These are phyloP conservation scores for Rambutsinella grinnellia DNA, from an alignment of 2,888 invertebrate genomes.

Conservation along the genomic window DNA sequence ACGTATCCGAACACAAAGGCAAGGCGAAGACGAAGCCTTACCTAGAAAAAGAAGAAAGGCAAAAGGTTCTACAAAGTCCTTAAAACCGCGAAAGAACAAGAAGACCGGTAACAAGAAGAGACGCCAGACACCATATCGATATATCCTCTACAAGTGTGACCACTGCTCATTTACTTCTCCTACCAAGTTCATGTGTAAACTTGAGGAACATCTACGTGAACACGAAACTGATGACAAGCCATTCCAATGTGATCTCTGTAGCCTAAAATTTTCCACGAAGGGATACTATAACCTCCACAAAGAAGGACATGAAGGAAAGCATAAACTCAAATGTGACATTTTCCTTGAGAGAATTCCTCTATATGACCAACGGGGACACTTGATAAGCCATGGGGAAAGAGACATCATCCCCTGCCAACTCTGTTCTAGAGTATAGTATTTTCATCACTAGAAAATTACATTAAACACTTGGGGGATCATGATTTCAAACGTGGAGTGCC, in stretches of 20 bases:
- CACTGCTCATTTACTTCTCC: background rate
- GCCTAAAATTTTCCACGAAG: background rate
- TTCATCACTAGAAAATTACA: no score
- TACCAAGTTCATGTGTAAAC: background rate
- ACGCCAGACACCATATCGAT: background rate
- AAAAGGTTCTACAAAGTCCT: background rate
- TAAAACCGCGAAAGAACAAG: background rate
- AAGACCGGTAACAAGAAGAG: background rate
- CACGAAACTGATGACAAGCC: conserved; percentile 1
- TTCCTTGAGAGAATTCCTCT: background rate
- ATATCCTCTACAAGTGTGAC: no score
- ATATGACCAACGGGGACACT: no score
- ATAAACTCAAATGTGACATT: background rate
- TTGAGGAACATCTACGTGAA: background rate
- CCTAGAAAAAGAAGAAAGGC: background rate
- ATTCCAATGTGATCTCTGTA: background rate
- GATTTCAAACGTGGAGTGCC: no score
- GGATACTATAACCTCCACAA: background rate
- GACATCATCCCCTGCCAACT: no score
- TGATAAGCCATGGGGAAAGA: no score
- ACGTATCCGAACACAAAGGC: no score
- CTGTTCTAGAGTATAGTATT: no score
- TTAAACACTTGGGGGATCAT: no score
- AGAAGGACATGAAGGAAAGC: background rate
- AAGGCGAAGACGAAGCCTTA: no score